phyloP scores from a whole-genome alignment of 1,140 invertebrate species.

The Penaeus vannamei region DNA sequence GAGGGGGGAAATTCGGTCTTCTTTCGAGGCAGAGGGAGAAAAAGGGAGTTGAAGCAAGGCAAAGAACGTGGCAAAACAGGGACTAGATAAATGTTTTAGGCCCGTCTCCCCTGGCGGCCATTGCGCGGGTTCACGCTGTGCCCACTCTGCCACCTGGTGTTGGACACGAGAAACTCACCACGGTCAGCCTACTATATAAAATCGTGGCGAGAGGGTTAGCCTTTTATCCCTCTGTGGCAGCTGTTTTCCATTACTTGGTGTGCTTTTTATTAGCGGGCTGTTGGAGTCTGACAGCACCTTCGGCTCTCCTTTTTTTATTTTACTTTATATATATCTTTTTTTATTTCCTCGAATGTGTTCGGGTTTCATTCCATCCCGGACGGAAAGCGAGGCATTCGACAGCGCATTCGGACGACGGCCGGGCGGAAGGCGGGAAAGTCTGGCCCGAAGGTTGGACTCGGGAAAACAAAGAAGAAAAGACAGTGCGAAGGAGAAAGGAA shows the following conservation, averaged over 20 bases:
- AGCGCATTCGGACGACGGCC: no score
- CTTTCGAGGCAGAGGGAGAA: no score
- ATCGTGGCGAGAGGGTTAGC: constrained; percentile 39
- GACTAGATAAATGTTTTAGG: constrained; percentile 40
- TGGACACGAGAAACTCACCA: constrained; percentile 56
- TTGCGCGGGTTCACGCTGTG: constrained; percentile 50
- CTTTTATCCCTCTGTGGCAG: constrained; percentile 43
- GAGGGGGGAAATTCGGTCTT: not conserved
- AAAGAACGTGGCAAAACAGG: constrained; percentile 16
- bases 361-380: no score
- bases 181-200: constrained; percentile 57
- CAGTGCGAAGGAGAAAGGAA: no score
- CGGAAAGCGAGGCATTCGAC: no score
- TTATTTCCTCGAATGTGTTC: no score
- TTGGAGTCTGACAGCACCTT: no score
- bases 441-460: no score
- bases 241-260: constrained; percentile 56
- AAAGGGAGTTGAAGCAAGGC: not conserved
- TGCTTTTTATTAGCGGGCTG: constrained; percentile 44
- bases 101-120: constrained; percentile 41
- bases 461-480: no score
- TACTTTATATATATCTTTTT: no score
- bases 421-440: no score
- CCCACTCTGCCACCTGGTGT: constrained; percentile 62
- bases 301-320: no score